phyloP scores from a whole-genome alignment of 2,797 vertebrate species.

The Acanthopagrus latus region DNA sequence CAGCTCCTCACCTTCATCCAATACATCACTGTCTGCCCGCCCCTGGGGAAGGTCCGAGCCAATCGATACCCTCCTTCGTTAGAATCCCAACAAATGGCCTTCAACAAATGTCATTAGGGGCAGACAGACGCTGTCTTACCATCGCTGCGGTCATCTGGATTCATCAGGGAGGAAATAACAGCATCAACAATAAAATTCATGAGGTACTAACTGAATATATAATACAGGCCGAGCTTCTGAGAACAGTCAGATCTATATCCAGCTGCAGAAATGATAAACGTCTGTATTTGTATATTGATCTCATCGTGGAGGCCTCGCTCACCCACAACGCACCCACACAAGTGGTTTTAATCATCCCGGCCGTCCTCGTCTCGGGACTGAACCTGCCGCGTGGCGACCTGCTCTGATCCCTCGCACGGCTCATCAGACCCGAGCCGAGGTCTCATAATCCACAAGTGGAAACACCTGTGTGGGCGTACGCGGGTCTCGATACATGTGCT shows the following conservation, averaged over 20 bases:
- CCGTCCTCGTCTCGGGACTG: background rate
- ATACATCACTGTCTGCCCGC: constrained; percentile 68
- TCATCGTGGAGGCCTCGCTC: no score
- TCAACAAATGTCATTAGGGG: constrained; percentile 29
- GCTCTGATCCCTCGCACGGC: no score
- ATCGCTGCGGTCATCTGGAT: background rate
- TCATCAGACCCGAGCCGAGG: background rate
- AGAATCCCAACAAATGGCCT: constrained; percentile 39
- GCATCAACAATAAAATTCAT: background rate
- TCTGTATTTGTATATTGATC: background rate
- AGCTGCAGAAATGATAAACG: background rate
- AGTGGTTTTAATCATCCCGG: background rate
- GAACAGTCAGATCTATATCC: no score
- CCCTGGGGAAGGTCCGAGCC: constrained; percentile 41
- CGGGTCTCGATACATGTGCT: background rate
- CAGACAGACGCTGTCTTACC: background rate
- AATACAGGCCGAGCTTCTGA: background rate
- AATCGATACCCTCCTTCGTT: constrained; percentile 62
- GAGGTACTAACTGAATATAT: background rate
- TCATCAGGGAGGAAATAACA: constrained; percentile 3
- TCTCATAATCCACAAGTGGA: background rate
- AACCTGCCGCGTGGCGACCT: background rate
- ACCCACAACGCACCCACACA: background rate
- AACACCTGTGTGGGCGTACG: background rate
- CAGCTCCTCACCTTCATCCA: constrained; percentile 49